Base-by-base conservation (phyloP, 2,888 invertebrate species). In the Endomychus coccineus region DNA sequence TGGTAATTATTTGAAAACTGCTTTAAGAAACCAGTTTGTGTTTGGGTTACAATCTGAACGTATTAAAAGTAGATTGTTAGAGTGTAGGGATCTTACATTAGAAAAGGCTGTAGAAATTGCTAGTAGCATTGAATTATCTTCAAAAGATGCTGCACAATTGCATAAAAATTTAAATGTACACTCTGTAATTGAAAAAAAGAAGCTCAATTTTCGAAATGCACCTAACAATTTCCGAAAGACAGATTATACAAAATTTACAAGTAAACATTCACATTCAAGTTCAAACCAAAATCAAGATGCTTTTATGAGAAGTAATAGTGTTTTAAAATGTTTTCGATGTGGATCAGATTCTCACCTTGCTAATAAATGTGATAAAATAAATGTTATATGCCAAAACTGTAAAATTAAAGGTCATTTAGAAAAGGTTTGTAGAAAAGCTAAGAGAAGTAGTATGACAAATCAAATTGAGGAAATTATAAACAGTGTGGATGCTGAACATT, bases 21-120 rank as follows among this genome's bases (percentile, higher is more conserved):
- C 5, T 16, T 36, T 52, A 27, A 25, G 50, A 6, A 51, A 54
- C 35, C 49, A 50, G 45, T 51, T 52, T 22, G 46, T 49, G 19
- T 50, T 51, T 36, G 51, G 51, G 1, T 30, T 53, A 21, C 24
- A 42, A 11, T 48, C 43, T 23, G 35, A 40, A 11, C 34, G 39
- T 22, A 51, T 46, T 4, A 43, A 50, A 38, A 45, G 41, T 15
- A 30, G 52, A 2, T 31, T 52, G 5, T 35, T 55, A 3, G 48
- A 53, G 32, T 40, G 36, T 24, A 40, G 33, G 27, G 29, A 49
- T 16, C 29, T 52, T 27, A 45, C 44, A 2, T 22, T 47, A n/a
- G 38, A 44, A 5, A 41, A 16, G 10, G 52, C 50, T 11, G 10
- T 43, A 11, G 39, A 43, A 13, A 41, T 35, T 15, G 48, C 52